phyloP scores from a whole-genome alignment of 2,797 vertebrate species.

The Alectoris magna region DNA sequence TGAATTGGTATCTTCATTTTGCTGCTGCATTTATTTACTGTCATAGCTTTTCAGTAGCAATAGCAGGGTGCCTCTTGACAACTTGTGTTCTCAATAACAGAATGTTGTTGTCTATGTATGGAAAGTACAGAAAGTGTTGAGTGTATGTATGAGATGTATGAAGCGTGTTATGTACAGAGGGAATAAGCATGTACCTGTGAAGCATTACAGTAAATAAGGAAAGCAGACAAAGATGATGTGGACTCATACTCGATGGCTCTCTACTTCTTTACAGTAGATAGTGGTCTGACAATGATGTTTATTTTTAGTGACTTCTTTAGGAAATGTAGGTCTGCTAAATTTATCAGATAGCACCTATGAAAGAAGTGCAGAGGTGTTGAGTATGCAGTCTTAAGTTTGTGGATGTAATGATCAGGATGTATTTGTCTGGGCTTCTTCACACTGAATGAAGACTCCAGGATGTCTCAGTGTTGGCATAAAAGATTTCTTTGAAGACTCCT shows the following conservation, averaged over 20 bases:
- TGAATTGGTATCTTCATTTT: background rate
- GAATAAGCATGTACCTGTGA: background rate
- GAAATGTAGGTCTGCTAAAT: background rate
- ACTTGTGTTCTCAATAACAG: background rate
- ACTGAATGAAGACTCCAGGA: background rate
- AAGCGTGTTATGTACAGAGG: background rate
- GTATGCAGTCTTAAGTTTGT: background rate
- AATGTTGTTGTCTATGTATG: no score
- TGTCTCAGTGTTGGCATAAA: background rate
- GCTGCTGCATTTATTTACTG: background rate
- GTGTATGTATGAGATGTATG: no score
- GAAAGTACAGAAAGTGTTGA: background rate
- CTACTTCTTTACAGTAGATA: background rate
- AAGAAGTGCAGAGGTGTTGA: background rate
- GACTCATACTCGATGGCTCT: background rate
- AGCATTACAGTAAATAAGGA: no score
- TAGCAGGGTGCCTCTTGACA: background rate
- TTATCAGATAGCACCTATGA: background rate
- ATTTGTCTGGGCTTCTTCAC: background rate
- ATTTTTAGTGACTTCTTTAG: background rate
- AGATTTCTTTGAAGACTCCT: background rate
- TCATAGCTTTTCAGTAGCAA: background rate
- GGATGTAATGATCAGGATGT: background rate
- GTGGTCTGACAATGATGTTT: no score
- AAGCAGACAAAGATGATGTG: background rate